Base-by-base conservation (phyloP, 2,113 vertebrate genomes). In the Labeo catla region DNA sequence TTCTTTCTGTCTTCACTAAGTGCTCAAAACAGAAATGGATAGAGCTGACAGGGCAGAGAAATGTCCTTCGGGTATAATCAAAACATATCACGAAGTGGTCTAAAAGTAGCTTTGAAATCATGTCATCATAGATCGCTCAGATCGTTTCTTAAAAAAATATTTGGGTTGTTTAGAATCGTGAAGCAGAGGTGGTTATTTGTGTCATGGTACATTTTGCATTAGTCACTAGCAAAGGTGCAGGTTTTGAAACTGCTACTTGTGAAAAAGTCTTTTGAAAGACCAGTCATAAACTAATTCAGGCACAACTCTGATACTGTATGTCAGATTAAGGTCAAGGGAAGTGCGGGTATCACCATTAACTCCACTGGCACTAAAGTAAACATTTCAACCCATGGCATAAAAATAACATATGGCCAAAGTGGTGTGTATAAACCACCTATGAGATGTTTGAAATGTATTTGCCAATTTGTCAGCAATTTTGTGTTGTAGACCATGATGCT, bases 21-120 rank as follows among this genome's bases (percentile, higher is more conserved):
- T 77, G 47, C 28, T 15, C 21, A 68, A 36, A 34, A 34, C 4
- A 52, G 8, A 77, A 77, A 52, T 57, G 19, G 1, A 79, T 16
- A 76, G 72, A 68, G 28, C 76, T 82, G 87, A 88, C 61, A 82
- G 83, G 61, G 47, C 16, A 28, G 16, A 70, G 43, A 21, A 70
- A 43, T 57, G 61, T 34, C 16, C 21, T 76, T 47, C 4, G 15
- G 34, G 68, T 16, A 59, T 28, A 61, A 86, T 28, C 28, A 68
- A 45, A 82, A 50, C 12, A 13, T 76, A 70, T 68, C 12, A 76
- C 16, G 34, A 50, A 4, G 54, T 63, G 21, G 50, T 52, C 36
- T 74, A 45, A 43, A 28, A 49, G 81, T 47, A 45, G 28, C 50
- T 81, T 28, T 81, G 49, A 66, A 78, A n/a, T 57, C 65, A 50